These are phyloP conservation scores for Hyles lineata DNA, from an alignment of 2,888 invertebrate species.

Conservation along the genomic window DNA sequence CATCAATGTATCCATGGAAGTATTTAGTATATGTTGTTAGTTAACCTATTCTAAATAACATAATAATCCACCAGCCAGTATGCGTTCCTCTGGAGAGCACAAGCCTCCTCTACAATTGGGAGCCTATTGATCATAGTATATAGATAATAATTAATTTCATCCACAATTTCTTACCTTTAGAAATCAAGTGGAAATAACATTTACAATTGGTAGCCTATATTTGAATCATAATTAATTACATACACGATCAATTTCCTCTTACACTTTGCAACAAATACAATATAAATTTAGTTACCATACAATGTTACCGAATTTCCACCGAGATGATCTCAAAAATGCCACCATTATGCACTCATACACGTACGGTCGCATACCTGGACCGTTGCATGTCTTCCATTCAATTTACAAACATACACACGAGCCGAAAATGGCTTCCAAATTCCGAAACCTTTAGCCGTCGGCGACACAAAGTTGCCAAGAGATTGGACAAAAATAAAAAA, in stretches of 20 bases:
- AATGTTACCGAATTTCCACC: not conserved
- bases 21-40: too few species aligned
- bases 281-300: constrained; percentile 2
- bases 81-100: too few species aligned
- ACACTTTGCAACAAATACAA: not conserved
- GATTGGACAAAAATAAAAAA: constrained; percentile 70
- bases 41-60: too few species aligned
- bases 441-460: constrained; percentile 51
- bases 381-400: constrained; percentile 36
- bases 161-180: too few species aligned
- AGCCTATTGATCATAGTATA: too few species aligned
- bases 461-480: constrained; percentile 67
- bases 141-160: too few species aligned
- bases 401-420: constrained; percentile 43
- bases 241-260: not conserved
- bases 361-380: constrained; percentile 15
- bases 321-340: constrained; percentile 23
- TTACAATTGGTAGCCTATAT: not conserved
- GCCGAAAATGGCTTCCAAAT: constrained; percentile 62
- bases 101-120: too few species aligned
- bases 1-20: too few species aligned
- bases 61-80: too few species aligned
- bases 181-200: too few species aligned
- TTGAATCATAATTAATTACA: not conserved
- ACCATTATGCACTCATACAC: constrained; percentile 22